Conservation (phyloP, 53 echinoderm and acorn worm genomes). For the Actinopyga echinites region DNA sequence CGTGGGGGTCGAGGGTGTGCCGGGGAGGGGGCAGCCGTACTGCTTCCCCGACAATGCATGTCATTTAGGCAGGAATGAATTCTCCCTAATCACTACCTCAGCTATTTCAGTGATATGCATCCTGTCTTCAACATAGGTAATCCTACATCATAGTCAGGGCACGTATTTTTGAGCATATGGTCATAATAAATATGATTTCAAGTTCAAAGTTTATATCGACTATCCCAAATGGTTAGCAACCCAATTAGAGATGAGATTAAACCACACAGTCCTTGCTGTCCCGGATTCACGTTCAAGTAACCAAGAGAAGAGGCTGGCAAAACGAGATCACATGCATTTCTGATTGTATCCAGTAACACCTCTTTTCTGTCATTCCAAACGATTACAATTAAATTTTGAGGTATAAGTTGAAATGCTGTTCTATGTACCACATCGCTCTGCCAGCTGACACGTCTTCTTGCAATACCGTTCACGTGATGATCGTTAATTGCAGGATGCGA, state of each 20-base stretch:
- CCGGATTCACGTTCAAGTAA: slow-evolving; percentile 72
- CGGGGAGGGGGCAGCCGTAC: too few relatives aligned
- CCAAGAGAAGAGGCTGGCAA: slow-evolving; percentile 84
- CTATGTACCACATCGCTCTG: slow-evolving; percentile 18
- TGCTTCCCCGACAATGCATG: too few relatives aligned
- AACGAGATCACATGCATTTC: slow-evolving; percentile 82
- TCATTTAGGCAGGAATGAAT: too few relatives aligned
- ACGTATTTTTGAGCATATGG: too few relatives aligned
- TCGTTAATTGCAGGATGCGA: neutral
- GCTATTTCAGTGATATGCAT: too few relatives aligned
- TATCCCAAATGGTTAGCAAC: slow-evolving; percentile 81
- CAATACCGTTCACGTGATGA: neutral
- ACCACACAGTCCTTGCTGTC: slow-evolving; percentile 81
- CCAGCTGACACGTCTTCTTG: slow-evolving; percentile 41
- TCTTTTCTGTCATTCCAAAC: slow-evolving; percentile 46
- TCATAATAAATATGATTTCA: neutral
- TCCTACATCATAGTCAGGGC: too few relatives aligned
- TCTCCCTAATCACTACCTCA: too few relatives aligned
- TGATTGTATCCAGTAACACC: slow-evolving; percentile 78
- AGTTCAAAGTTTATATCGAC: slow-evolving; percentile 68
- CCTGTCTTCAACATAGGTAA: too few relatives aligned
- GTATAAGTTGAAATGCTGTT: neutral
- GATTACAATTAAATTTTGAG: neutral
- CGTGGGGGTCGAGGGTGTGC: too few relatives aligned
- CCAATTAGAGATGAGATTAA: slow-evolving; percentile 79